Evolutionary conservation across 2,113 vertebrate species (phyloP).

Genomic region (Sapajus apella): DNA sequence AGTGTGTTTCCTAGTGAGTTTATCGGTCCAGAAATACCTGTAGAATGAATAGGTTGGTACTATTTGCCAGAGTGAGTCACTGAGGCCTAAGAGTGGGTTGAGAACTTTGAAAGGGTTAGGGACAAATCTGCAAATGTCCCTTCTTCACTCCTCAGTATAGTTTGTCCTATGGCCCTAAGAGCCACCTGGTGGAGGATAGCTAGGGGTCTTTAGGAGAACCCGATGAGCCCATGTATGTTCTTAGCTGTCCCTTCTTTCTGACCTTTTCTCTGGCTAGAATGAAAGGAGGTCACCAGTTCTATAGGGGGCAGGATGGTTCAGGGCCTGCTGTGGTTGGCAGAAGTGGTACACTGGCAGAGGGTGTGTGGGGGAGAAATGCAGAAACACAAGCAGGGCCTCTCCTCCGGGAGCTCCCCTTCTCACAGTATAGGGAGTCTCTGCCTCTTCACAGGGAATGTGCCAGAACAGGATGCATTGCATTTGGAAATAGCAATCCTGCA

Average conservation of each 20-base stretch:
- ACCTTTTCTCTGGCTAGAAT: neutral
- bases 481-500: neutral
- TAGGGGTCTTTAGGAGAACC: neutral
- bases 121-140: conserved; percentile 1
- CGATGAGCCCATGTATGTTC: neutral
- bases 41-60: neutral
- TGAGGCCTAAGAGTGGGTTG: neutral
- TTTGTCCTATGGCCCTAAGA: neutral
- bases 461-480: neutral
- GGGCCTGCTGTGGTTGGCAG: neutral
- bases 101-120: neutral
- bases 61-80: neutral
- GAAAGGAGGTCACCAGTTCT: neutral
- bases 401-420: neutral
- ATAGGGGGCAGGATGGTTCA: neutral
- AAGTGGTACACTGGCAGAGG: neutral
- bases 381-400: neutral
- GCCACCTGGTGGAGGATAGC: neutral
- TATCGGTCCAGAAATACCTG: neutral
- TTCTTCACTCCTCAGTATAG: neutral
- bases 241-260: neutral
- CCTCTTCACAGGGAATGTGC: neutral
- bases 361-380: neutral
- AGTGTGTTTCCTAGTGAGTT: neutral
- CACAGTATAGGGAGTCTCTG: neutral